Evolutionary conservation across 2,888 invertebrate genomes (phyloP).

Genomic region (Cryptus armator): DNA sequence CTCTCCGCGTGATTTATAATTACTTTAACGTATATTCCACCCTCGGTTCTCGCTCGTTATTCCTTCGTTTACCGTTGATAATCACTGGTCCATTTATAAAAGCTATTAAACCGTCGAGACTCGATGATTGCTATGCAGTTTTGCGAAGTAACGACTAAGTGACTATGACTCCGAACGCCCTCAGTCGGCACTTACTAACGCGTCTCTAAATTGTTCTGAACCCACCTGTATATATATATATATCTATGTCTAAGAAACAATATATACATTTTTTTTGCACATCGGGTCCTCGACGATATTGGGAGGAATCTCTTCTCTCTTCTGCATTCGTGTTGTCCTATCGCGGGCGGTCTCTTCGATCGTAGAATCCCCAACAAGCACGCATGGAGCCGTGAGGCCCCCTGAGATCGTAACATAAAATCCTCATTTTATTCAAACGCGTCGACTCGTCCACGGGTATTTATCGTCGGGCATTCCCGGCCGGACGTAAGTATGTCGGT

Average conservation of each 20-base stretch:
- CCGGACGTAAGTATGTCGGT: conserved; percentile 83
- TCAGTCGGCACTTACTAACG: neutral
- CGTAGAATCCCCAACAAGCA: conserved; percentile 58
- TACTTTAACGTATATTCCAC: conserved; percentile 71
- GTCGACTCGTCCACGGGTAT: conserved; percentile 77
- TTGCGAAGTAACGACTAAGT: neutral
- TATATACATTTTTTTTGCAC: neutral
- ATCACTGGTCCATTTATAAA: conserved; percentile 75
- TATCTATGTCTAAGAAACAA: too few relatives aligned
- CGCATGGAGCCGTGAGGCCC: conserved; percentile 55
- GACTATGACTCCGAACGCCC: neutral
- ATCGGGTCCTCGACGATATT: conserved; percentile 41
- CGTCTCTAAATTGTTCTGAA: neutral
- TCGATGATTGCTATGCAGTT: conserved; percentile 74
- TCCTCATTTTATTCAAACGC: conserved; percentile 83
- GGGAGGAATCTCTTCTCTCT: conserved; percentile 55
- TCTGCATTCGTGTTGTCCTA: conserved; percentile 39
- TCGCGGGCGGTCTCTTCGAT: conserved; percentile 50
- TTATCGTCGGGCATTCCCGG: conserved; percentile 82
- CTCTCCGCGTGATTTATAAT: conserved; percentile 73
- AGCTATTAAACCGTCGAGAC: conserved; percentile 71
- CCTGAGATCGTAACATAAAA: conserved; percentile 82
- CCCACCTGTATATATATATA: neutral
- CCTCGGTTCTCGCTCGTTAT: conserved; percentile 11
- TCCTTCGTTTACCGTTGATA: conserved; percentile 71